Percentiles rank a stretch among this genome's conserved stretches.
phyloP scores from a whole-genome alignment of 2,113 vertebrate species.

The Menidia beryllina region DNA sequence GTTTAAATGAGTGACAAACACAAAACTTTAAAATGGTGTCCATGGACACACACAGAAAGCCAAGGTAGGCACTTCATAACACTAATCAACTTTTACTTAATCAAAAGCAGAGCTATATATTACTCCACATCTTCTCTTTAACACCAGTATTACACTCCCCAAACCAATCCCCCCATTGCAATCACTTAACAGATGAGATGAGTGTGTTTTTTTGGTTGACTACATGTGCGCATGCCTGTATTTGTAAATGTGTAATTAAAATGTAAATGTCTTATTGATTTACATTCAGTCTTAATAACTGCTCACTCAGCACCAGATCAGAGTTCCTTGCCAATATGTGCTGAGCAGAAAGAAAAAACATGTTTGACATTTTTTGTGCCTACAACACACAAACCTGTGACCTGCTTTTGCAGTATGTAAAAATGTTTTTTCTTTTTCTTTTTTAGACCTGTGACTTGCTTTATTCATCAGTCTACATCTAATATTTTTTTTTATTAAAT shows the following conservation, averaged over 20 bases:
- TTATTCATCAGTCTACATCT: too few species aligned
- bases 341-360: background rate
- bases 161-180: conserved; percentile 36
- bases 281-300: conserved; percentile 12
- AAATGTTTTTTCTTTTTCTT: too few species aligned
- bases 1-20: conserved; percentile 1
- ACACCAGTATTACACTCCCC: conserved; percentile 43
- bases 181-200: conserved; percentile 43
- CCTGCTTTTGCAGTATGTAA: too few species aligned
- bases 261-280: conserved; percentile 6
- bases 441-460: too few species aligned
- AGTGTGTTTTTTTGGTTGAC: conserved; percentile 1
- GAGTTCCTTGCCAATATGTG: background rate
- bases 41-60: conserved; percentile 7
- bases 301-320: background rate
- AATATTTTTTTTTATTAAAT: too few species aligned
- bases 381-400: background rate
- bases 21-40: conserved; percentile 8
- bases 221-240: background rate
- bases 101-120: conserved; percentile 52
- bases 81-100: conserved; percentile 65
- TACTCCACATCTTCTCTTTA: conserved; percentile 29
- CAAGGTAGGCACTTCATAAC: conserved; percentile 17
- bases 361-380: background rate
- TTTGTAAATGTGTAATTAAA: background rate